A percentile compares a stretch with the other conserved stretches of the same genome.
Evolutionary conservation across 2,113 vertebrate genomes (phyloP).

Genomic region (Pavo muticus): DNA sequence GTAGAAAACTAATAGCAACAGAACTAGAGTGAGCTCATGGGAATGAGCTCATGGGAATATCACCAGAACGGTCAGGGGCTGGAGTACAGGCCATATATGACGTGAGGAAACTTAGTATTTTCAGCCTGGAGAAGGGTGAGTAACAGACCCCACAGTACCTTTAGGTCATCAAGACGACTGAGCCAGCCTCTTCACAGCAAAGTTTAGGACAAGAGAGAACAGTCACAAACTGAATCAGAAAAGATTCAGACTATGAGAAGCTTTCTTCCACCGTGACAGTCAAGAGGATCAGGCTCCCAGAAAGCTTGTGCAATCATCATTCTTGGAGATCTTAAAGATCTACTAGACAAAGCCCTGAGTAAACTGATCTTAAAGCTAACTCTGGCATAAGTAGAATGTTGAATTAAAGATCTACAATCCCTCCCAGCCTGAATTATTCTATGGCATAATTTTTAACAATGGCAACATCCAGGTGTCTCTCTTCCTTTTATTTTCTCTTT

Average conservation of each 20-base stretch:
- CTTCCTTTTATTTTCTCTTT: neutral
- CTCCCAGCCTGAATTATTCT: neutral
- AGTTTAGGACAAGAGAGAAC: neutral
- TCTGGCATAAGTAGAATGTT: neutral
- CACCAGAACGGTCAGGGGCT: rapidly evolving
- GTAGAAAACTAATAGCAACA: neutral
- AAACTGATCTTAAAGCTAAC: neutral
- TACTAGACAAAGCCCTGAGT: neutral
- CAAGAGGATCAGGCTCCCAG: neutral
- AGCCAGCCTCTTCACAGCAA: neutral
- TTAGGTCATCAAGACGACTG: neutral
- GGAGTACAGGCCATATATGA: neutral
- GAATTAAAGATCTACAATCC: neutral
- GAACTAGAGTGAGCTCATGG: neutral
- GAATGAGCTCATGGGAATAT: neutral
- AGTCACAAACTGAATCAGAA: neutral
- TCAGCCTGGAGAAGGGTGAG: neutral
- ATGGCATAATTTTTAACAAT: neutral
- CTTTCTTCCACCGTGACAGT: neutral
- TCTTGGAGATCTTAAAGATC: neutral
- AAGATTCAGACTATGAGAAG: neutral
- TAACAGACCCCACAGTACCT: neutral
- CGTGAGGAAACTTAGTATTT: neutral
- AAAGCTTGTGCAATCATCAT: neutral
- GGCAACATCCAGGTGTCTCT: neutral